Conservation (phyloP, 2,113 vertebrate genomes). For the Oryzias melastigma region DNA sequence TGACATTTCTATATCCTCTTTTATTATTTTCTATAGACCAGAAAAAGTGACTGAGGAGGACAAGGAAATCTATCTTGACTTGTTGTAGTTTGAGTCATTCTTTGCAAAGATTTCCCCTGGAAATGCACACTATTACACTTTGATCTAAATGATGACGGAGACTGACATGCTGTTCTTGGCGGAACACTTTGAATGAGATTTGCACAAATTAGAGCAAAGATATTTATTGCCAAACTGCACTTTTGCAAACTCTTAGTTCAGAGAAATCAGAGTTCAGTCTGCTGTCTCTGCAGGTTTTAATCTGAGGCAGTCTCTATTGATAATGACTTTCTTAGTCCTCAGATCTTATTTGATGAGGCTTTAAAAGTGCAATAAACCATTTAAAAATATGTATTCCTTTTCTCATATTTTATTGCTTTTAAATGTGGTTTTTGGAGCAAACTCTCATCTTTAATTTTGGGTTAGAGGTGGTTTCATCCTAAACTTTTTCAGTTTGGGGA, state of each 20-base stretch:
- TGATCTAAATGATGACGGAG: neutral
- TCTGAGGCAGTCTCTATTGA: neutral
- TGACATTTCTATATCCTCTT: neutral
- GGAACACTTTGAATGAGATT: conserved; percentile 9
- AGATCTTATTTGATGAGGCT: neutral
- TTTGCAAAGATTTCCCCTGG: too few relatives aligned
- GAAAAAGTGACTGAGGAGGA: neutral
- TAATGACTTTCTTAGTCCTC: neutral
- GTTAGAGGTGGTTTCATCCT: conserved; percentile 2
- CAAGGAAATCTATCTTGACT: neutral
- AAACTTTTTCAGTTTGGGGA: neutral
- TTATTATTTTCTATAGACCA: neutral
- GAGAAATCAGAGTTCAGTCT: conserved; percentile 14
- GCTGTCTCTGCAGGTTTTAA: conserved; percentile 16
- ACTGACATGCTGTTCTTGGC: neutral
- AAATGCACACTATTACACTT: too few relatives aligned
- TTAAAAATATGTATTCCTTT: neutral
- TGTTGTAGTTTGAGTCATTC: neutral
- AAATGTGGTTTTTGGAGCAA: neutral
- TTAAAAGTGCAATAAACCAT: neutral
- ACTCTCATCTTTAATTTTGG: neutral
- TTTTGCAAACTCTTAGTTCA: conserved; percentile 64
- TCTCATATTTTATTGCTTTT: neutral
- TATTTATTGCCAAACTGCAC: conserved; percentile 30
- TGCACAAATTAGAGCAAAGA: conserved; percentile 45